phyloP scores from a whole-genome alignment of 2,888 invertebrate species.

The Caenorhabditis sp. region DNA sequence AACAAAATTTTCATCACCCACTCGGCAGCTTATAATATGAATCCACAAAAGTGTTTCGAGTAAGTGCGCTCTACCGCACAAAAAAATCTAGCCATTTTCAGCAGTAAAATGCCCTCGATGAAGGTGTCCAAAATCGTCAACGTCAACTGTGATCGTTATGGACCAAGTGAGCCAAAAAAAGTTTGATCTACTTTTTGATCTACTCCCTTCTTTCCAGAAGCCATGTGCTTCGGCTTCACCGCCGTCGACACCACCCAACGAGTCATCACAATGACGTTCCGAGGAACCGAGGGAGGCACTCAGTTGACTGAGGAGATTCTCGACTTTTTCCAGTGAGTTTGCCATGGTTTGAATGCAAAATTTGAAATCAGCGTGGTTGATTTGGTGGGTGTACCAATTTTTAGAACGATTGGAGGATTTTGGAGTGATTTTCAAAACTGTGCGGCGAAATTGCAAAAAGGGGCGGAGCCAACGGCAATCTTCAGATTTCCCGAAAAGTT shows the following conservation, averaged over 20 bases:
- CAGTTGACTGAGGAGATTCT: slow-evolving; percentile 66
- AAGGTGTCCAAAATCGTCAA: slow-evolving; percentile 54
- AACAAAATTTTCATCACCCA: slow-evolving; percentile 67
- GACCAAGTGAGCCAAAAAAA: slow-evolving; percentile 51
- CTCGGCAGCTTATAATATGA: slow-evolving; percentile 68
- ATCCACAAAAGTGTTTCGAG: slow-evolving; percentile 71
- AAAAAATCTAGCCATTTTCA: slow-evolving; percentile 18
- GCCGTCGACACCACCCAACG: slow-evolving; percentile 51
- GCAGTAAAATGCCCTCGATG: slow-evolving; percentile 60
- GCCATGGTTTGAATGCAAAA: background rate
- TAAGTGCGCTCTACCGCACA: background rate
- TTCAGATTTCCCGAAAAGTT: background rate
- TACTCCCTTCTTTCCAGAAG: slow-evolving; percentile 18
- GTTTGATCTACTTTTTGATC: background rate
- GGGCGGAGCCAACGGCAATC: background rate
- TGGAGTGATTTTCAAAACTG: background rate
- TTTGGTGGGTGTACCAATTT: background rate
- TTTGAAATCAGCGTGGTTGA: background rate
- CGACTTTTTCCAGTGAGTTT: slow-evolving; percentile 60
- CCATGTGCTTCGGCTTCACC: slow-evolving; percentile 62
- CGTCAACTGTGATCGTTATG: slow-evolving; percentile 40
- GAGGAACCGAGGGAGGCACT: slow-evolving; percentile 64
- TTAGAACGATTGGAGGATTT: background rate
- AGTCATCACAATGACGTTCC: slow-evolving; percentile 66
- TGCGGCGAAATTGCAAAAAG: background rate